Base-by-base conservation (phyloP, 2,113 vertebrate genomes). In the Australoheros scitulus region DNA sequence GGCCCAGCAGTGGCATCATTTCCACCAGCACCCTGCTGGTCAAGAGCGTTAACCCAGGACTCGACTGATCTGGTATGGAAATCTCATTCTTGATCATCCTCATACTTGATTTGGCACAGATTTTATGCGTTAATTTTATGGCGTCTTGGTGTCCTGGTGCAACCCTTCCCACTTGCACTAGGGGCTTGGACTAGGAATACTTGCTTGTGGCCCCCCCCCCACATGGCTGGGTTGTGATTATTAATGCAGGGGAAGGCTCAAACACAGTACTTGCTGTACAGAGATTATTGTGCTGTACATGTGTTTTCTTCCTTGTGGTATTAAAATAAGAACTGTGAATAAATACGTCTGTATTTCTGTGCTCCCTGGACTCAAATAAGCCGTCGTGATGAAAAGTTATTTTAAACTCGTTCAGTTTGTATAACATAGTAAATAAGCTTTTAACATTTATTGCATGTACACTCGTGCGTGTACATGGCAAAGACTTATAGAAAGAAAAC, bases 221-320 rank as follows among this genome's bases (percentile, higher is more conserved):
- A 20, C 38, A 20, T 22, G 20, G 61, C 36, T 64, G 36, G 61
- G 5, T 41, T 15, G 38, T 64, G 36, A 64, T 64, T 41, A 41
- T 65, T 65, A 9, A 65, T 10, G 13, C 64, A 80, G 76, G 81
- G 81, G 36, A 82, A 86, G 50, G 24, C 61, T 75, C 56, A 90
- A 58, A 68, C 20, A 78, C 52, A 61, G 36, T 52, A 85, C 63
- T 18, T 58, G 70, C 47, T 38, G 55, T 14, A 7, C 56, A 58
- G 79, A 80, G 22, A 75, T n/a, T 17, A 15, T 55, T 15, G 4
- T 1, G 11, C 6, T 24, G n/a, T 60, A 60, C 41, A 57, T 32
- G 36, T 47, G 2, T 80, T 58, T 72, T 14, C 58, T 74, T 50
- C 13, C 18, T 57, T 41, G 26, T 76, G 20, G 17, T 57, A 80